Evolutionary conservation across 2,113 vertebrate species (phyloP), one percentile per base, ranked within the genome.

Genomic region (Misgurnus anguillicaudatus): DNA sequence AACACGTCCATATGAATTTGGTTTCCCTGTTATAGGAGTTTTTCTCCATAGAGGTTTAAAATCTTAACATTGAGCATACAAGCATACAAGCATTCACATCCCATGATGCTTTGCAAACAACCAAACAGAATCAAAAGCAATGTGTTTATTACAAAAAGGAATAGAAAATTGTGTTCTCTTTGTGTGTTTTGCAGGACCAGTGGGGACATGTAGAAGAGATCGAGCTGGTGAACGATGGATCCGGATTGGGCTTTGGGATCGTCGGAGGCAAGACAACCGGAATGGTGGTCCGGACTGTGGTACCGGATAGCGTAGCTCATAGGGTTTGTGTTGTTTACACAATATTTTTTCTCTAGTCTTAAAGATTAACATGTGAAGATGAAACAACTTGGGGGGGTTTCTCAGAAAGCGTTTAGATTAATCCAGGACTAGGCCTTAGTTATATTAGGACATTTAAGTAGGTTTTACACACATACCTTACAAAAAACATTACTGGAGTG

Each of bases 201-300:
- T 98, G 96, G 98, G 94, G 93, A 62, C 94, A 95, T 1, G 1
- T 94, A 80, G 96, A 99, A 90, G 95, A 98, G 65, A 93, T 99
- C 78, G 92, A 98, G 84, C 93, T 99, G 86, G 82, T 94, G 85
- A 99, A 98, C 45, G 95, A 99, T 42, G 97, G 98, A 14, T 97
- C 96, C 0, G 97, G 98, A 81, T 88, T 99, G 88, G 98, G 98
- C 47, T 99, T 99, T 81, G 98, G 98, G 80, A 99, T 99, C 42
- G 97, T 99, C 66, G 97, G 98, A 69, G 97, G 94, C 77, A 98
- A 94, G 89, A 90, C 89, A 2, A 91, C 88, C 3, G 97, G 98
- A 2, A 95, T 97, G 75, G 94, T 99, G 68, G 98, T 99, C 80
- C 89, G 96, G 82, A 99, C 98, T 0, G 93, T 99, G 67, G 87